Evolutionary conservation across 2,888 invertebrate species (phyloP), one percentile per base, ranked within the genome.

Genomic region (Himalopsyche tibetana): DNA sequence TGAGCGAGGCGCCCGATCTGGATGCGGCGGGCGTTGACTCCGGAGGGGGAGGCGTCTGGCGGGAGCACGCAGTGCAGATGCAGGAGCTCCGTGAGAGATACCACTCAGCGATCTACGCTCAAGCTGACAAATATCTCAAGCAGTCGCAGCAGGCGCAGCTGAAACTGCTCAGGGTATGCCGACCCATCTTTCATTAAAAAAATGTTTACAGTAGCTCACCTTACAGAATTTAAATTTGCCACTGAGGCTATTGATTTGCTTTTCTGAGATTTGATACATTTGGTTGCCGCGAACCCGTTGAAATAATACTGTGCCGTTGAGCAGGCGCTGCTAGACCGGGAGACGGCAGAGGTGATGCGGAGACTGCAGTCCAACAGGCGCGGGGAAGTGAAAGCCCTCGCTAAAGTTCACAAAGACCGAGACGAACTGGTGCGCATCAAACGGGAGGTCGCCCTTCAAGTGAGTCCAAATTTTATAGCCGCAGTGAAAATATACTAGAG

Each of bases 361-460:
- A 95, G 96, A 90, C 92, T 98, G 89, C 97, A 98, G 89, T 95
- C 95, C 86, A 95, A 96, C 86, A 95, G 97, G 88, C 95, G 97
- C 89, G 97, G 96, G 89, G 98, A 98, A 91, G 97, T 98, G 87
- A 98, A 98, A 91, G 95, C 95, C 82, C 93, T 99, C 87, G 96
- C 96, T 40, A 97, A 98, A 91, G 96, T 96, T 87, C 97, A 98
- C 91, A 95, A 96, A 89, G 98, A 99, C 91, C 96, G 98, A 90
- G 98, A 97, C 89, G 99, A 99, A 91, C 94, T 98, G 89, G 95
- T 96, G 88, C 94, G 97, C 90, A 96, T 97, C 91, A 98, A 97
- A 91, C 93, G 98, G 90, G 96, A 98, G 93, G 97, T 98, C 90
- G 92, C 85, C 5, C 86, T 83, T 28, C 87, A 87, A 85, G 89